Evolutionary conservation across 2,888 invertebrate genomes (phyloP).

Genomic region (Leucophenga montana): DNA sequence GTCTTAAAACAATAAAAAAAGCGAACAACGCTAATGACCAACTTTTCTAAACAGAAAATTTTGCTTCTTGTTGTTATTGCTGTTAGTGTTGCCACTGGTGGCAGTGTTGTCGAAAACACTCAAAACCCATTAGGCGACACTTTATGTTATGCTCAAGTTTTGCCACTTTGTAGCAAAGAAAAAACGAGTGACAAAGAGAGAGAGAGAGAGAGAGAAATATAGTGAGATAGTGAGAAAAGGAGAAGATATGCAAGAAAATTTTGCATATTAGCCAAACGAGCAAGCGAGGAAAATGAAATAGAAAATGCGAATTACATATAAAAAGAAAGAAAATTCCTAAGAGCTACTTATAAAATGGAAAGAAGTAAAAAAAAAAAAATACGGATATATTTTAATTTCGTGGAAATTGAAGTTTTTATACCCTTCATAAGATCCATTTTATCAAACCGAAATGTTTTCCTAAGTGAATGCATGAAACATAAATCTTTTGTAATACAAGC

Average conservation of each 20-base stretch:
- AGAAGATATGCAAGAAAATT: too few relatives aligned
- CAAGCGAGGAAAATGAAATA: slow-evolving; percentile 15
- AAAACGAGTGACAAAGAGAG: neutral
- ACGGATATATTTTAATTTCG: neutral
- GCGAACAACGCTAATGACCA: slow-evolving; percentile 29
- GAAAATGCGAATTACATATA: slow-evolving; percentile 10
- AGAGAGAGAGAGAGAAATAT: too few relatives aligned
- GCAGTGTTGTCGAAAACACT: slow-evolving; percentile 67
- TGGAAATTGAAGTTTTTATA: too few relatives aligned
- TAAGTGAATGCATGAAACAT: too few relatives aligned
- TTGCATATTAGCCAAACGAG: slow-evolving; percentile 22
- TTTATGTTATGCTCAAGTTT: slow-evolving; percentile 68
- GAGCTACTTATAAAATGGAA: too few relatives aligned
- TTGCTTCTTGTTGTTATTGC: slow-evolving; percentile 32
- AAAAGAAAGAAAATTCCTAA: slow-evolving; percentile 7
- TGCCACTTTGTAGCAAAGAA: slow-evolving; percentile 35
- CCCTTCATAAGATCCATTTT: too few relatives aligned
- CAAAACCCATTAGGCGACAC: slow-evolving; percentile 70
- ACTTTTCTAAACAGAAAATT: slow-evolving; percentile 25
- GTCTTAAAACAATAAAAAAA: slow-evolving; percentile 27
- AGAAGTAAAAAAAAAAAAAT: too few relatives aligned
- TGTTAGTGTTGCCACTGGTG: slow-evolving; percentile 31
- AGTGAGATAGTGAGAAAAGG: too few relatives aligned
- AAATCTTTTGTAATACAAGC: too few relatives aligned
- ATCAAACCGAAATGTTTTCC: too few relatives aligned